Evolutionary conservation across 2,888 invertebrate species (phyloP), one percentile per base, ranked within the genome.

Genomic region (Pegoplata infirma): DNA sequence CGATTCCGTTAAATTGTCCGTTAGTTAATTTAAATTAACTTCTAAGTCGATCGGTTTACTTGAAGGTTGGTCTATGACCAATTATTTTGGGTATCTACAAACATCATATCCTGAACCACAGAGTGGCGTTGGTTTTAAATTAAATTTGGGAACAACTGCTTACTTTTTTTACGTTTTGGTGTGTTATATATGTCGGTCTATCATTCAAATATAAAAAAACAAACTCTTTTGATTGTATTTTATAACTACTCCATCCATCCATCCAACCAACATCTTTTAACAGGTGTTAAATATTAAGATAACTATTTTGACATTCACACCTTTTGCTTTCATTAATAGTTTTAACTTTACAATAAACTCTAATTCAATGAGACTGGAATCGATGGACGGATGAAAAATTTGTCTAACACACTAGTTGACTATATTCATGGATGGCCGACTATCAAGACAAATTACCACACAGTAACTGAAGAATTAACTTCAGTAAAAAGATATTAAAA

Each of bases 301-400:
- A 72, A 49, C 56, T 40, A 32, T 56, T 75, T 68, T 75, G 61
- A 58, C 63, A 75, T 75, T 68, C 68, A 75, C 68, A 75, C 68
- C 49, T 68, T 21, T 44, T 58, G 49, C 19, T 19, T 75, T n/a
- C 51, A 44, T 44, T 66, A 51, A 64, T 59, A 5, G 1, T 1
- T 58, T 59, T 5, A 25, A 16, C 47, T 46, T 23, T 16, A 25
- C 12, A 17, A 66, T 17, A 44, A 51, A 44, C n/a, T 51, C 25
- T 14, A 64, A 12, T 1, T 21, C 46, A 32, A 8, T 5, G 8
- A n/a, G 8, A 19, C 16, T 28, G 40, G n/a, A 19, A n/a, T 16
- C 14, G 14, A 5, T 40, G 5, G 6, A 7, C 10, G 21, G 8
- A 19, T 32, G 6, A 23, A 14, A 56, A 55, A 47, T 44, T 2